These are phyloP conservation scores for Drosophila cardini DNA, from an alignment of 1,140 invertebrate genomes.

Conservation along the genomic window DNA sequence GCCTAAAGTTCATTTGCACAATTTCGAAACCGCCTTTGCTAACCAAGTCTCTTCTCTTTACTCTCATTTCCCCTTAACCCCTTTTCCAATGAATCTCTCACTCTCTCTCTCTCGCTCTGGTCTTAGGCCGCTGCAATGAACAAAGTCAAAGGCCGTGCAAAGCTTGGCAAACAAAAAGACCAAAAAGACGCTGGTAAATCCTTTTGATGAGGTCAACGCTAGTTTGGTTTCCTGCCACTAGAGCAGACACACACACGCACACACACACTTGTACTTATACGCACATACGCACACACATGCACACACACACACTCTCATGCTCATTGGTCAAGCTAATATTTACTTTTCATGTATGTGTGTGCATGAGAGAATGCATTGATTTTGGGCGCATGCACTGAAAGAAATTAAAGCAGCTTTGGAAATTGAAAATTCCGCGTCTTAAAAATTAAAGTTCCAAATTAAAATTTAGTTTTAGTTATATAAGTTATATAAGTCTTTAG, in stretches of 20 bases:
- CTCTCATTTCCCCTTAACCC: not conserved
- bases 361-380: slow-evolving; percentile 29
- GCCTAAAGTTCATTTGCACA: slow-evolving; percentile 83
- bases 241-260: slow-evolving; percentile 27
- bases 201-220: slow-evolving; percentile 82
- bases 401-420: too few relatives aligned
- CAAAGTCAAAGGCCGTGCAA: slow-evolving; percentile 76
- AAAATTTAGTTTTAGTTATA: too few relatives aligned
- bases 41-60: not conserved
- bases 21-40: slow-evolving; percentile 58
- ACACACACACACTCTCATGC: slow-evolving; percentile 7
- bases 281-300: slow-evolving; percentile 31
- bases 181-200: slow-evolving; percentile 81
- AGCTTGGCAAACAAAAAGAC: slow-evolving; percentile 78
- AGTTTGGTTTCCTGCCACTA: slow-evolving; percentile 65
- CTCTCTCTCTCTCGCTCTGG: not conserved
- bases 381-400: slow-evolving; percentile 5
- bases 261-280: not conserved
- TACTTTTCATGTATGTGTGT: slow-evolving; percentile 30
- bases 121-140: slow-evolving; percentile 13
- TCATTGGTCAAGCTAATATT: slow-evolving; percentile 47
- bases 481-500: too few relatives aligned
- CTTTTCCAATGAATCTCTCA: not conserved
- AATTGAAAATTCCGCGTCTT: too few relatives aligned
- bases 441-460: too few relatives aligned